Evolutionary conservation across 2,888 invertebrate genomes (phyloP), one percentile per base, ranked within the genome.

Genomic region (Rhorus exstirpatorius): DNA sequence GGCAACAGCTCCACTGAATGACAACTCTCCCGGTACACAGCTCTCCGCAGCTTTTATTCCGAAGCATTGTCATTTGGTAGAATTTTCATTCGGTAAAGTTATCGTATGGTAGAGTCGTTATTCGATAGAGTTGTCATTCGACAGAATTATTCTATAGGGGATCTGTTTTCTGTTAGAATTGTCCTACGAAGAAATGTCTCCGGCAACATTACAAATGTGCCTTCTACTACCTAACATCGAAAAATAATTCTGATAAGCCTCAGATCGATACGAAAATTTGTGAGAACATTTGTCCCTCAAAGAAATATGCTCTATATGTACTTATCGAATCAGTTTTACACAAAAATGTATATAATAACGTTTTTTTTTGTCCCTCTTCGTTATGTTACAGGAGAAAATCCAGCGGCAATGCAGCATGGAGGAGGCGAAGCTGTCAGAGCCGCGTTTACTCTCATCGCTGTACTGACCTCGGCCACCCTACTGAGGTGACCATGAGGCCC

Each of bases 331-430:
- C 4, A 8, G 3, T 8, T 14, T 46, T 4, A 1, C 10, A 38
- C 10, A 8, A 38, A 38, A 38, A 38, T 38, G 8, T 38, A 8
- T 38, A 1, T 1, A 38, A 38, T 38, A 38, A 1, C 1, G 3
- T 38, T 8, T 38, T 38, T 8, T 38, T 38, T 8, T 38, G 7
- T 38, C 8, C 31, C 31, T 31, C 31, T 6, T 31, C 10, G 10
- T 38, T 38, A 3, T 38, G 38, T 38, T 38, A 10, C 88, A 93
- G 92, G 92, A 49, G 92, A 93, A 83, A 92, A 93, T 88, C 92
- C 92, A 81, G 92, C 92, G 70, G 92, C 92, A 21, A 92, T 93
- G 92, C 92, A 92, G 77, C 92, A 93, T 83, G 92, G 92, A 2
- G 90, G 89, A 17, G 87, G 89, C 68, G 82, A 86, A 35, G 84